Percentiles rank a stretch among this genome's conserved stretches.
These are phyloP conservation scores for Chaitophorus viminalis DNA, from an alignment of 2,888 invertebrate species.

Conservation along the genomic window DNA sequence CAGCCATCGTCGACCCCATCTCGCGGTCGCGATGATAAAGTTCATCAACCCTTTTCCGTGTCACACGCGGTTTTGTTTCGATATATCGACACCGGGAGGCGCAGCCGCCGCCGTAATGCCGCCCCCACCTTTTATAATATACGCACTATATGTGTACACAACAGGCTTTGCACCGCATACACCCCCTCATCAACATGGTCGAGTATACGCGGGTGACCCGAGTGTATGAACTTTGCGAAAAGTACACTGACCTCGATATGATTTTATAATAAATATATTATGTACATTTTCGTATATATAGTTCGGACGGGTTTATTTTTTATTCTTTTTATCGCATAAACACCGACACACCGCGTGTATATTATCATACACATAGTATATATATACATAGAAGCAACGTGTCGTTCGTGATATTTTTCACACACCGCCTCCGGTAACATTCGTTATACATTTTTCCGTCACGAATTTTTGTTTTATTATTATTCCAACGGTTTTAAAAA, in stretches of 20 bases:
- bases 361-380: neutral
- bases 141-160: neutral
- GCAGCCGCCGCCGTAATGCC: neutral
- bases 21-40: conserved; percentile 36
- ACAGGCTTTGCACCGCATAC: conserved; percentile 24
- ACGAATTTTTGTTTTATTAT: conserved; percentile 20
- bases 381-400: neutral
- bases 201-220: conserved; percentile 7
- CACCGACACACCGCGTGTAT: neutral
- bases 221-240: conserved; percentile 52
- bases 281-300: neutral
- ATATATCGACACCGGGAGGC: conserved; percentile 45
- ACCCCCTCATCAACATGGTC: neutral
- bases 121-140: neutral
- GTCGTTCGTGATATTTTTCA: conserved; percentile 5
- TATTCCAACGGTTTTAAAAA: neutral
- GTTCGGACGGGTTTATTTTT: neutral
- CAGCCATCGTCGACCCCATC: conserved; percentile 5
- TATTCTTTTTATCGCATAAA: neutral
- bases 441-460: neutral
- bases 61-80: conserved; percentile 36
- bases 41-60: conserved; percentile 61
- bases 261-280: conserved; percentile 15
- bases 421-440: neutral
- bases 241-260: conserved; percentile 60